Evolutionary conservation across 2,797 vertebrate genomes (phyloP).

Genomic region (Moxostoma hubbsi): DNA sequence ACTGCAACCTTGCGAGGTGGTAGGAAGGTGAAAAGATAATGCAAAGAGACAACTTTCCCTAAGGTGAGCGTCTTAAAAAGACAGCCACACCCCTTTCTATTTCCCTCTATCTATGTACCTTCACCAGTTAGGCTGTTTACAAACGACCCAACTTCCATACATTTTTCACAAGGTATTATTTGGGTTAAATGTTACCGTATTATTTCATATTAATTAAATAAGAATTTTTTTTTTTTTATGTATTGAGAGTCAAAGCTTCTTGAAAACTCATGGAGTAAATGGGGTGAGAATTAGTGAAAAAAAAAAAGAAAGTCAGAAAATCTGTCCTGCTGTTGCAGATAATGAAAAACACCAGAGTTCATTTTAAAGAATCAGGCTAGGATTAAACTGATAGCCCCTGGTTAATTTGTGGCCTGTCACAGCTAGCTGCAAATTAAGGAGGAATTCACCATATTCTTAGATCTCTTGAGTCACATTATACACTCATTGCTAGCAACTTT

Average conservation of each 20-base stretch:
- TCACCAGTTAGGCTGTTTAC: too few species aligned
- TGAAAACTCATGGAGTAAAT: neutral
- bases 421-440: neutral
- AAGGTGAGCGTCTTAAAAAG: neutral
- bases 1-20: neutral
- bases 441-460: neutral
- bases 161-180: neutral
- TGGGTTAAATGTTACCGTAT: neutral
- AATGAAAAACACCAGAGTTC: neutral
- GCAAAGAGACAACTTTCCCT: neutral
- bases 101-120: too few species aligned
- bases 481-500: neutral
- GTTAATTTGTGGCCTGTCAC: neutral
- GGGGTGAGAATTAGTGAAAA: neutral
- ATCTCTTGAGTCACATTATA: too few species aligned
- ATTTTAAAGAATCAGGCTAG: neutral
- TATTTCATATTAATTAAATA: too few species aligned
- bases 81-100: neutral
- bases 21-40: neutral
- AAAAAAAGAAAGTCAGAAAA: neutral
- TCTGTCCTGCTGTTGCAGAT: neutral
- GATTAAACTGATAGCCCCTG: neutral
- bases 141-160: neutral
- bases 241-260: neutral
- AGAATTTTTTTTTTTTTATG: too few species aligned